These are phyloP conservation scores for Cosmorhoe ocellata DNA, from an alignment of 2,888 invertebrate genomes.

Conservation along the genomic window DNA sequence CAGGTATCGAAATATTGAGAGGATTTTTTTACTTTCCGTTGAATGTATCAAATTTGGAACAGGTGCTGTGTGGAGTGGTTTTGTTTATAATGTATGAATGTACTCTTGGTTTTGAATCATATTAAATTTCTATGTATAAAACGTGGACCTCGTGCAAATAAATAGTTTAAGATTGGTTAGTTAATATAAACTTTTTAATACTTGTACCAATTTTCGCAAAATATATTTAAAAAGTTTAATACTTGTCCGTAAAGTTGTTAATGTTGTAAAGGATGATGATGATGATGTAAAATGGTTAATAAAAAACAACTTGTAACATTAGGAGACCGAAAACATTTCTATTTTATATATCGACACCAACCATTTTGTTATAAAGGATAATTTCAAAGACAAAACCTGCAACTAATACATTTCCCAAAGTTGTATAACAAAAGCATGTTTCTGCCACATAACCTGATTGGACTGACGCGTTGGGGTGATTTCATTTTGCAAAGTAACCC, in stretches of 20 bases:
- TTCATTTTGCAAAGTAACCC: slow-evolving; percentile 67
- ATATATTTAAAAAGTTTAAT: no score
- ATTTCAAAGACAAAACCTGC: slow-evolving; percentile 4
- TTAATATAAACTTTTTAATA: no score
- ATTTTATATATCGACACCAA: no score
- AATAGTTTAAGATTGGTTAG: background rate
- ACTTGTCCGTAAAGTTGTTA: no score
- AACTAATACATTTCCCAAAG: slow-evolving; percentile 13
- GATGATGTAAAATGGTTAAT: no score
- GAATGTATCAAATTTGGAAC: slow-evolving; percentile 37
- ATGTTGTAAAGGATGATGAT: no score
- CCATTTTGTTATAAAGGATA: background rate
- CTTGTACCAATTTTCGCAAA: no score
- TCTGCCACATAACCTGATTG: slow-evolving; percentile 28
- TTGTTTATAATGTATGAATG: slow-evolving; percentile 15
- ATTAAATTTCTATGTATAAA: background rate
- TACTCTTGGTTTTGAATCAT: slow-evolving; percentile 6
- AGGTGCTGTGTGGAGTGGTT: slow-evolving; percentile 25
- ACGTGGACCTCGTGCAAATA: no score
- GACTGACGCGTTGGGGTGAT: slow-evolving; percentile 45
- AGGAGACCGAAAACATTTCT: no score
- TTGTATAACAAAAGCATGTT: slow-evolving; percentile 20
- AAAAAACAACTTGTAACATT: no score
- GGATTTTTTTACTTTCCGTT: slow-evolving; percentile 54
- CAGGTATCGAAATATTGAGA: slow-evolving; percentile 65